Percentiles rank a stretch among this genome's conserved stretches.
Evolutionary conservation across 2,888 invertebrate genomes (phyloP).

Genomic region (Leucozona laternaria): DNA sequence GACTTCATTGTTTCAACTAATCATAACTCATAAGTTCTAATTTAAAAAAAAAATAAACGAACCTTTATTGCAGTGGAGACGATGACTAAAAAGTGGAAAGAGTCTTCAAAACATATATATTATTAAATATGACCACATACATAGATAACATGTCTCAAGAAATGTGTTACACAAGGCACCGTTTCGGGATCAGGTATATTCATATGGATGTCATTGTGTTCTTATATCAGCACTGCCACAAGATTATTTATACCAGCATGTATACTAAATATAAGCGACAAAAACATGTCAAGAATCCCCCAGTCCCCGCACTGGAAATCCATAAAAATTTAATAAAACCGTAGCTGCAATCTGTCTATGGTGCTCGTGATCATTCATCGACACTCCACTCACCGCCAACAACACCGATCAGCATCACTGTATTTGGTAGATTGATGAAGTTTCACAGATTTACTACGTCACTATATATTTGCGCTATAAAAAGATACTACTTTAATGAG

Average conservation of each 20-base stretch:
- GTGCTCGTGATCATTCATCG: slow-evolving; percentile 7
- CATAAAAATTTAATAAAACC: not conserved
- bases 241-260: not conserved
- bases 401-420: not conserved
- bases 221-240: not conserved
- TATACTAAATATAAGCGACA: not conserved
- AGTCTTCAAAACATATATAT: slow-evolving; percentile 25
- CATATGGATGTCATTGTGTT: not conserved
- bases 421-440: slow-evolving; percentile 24
- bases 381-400: not conserved
- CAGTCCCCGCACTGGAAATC: slow-evolving; percentile 4
- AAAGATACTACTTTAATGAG: slow-evolving; percentile 16
- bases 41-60: not conserved
- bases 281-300: slow-evolving; percentile 9
- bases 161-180: not conserved
- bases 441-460: slow-evolving; percentile 26
- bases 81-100: not conserved
- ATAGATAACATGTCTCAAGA: slow-evolving; percentile 39
- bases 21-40: not conserved
- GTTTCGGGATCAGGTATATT: slow-evolving; percentile 1
- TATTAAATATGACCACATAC: slow-evolving; percentile 49
- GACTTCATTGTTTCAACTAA: not conserved
- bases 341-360: not conserved
- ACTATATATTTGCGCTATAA: slow-evolving; percentile 23
- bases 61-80: not conserved